Base-by-base conservation (phyloP, 2,888 invertebrate species). In the Lochmaea crataegi region DNA sequence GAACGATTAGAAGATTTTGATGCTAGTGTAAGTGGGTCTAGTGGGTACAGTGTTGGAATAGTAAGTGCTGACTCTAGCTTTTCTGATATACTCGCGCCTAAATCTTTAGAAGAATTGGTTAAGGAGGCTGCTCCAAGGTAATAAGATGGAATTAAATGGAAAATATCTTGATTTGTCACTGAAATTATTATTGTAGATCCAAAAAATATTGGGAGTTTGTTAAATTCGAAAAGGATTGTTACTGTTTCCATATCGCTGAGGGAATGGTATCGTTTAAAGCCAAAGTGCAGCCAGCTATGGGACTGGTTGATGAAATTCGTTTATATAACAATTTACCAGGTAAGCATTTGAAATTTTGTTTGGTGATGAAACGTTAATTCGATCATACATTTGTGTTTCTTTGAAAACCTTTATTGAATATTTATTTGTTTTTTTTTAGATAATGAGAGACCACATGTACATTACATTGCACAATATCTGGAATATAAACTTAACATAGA, bases 61-160 rank as follows among this genome's bases (percentile, higher is more conserved):
- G 18, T 64, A 16, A 42, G 9, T 48, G 41, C 10, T 57, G 18
- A 38, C 18, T 56, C 38, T 26, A 42, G 41, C 61, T 4, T 65
- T 38, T 41, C 66, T 12, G 72, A 68, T 26, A 41, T 76, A 0
- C 11, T 16, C 0, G 71, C 64, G 5, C 68, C 68, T 32, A 71
- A 68, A 48, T 65, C 71, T 12, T 58, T 77, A 57, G 48, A 72
- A 14, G 74, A 76, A 38, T 53, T 66, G 10, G 66, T 77, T 12
- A 65, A 63, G 41, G 73, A 74, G 68, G 68, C 71, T 14, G 76
- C 67, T 16, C 42, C 72, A 65, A 72, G 73, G 77, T 76, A 75
- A 65, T 5, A 38, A 38, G 1, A 38, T 1, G 32, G 9, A 9
- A 38, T 38, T 7, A 38, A 38, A 7, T 38, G 32, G 32, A 38